Base-by-base conservation (phyloP, 2,113 vertebrate species). In the Rhinichthys klamathensis region DNA sequence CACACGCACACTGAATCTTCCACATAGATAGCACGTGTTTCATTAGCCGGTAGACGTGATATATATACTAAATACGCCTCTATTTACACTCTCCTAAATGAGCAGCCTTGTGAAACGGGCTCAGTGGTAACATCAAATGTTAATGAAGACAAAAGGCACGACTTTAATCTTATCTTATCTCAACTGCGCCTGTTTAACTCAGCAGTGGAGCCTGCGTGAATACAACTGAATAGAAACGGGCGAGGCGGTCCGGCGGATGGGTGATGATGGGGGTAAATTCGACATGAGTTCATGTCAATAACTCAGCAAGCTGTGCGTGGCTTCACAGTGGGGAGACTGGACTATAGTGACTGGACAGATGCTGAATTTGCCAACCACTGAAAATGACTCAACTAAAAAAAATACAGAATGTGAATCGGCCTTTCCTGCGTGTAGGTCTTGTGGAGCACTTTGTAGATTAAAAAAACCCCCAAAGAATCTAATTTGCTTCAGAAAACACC, bases 241-340 rank as follows among this genome's bases (percentile, higher is more conserved):
- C 77, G 46, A 80, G 30, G 30, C 30, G 30, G 30, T n/a, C n/a
- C n/a, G 25, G 75, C 13, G 10, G 70, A 18, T 23, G 63, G 77
- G 23, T 3, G 58, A 5, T 41, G 3, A 3, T 38, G 35, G 32
- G 76, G 84, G 58, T 78, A 67, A 81, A 86, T 70, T 88, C 81
- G 83, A 81, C 46, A 85, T 80, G 83, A 56, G 81, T 85, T 80
- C 58, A 41, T 85, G 79, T 85, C 80, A 85, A 82, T 87, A 87
- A 87, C 82, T 85, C 88, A 85, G 84, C 84, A 84, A 86, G 81
- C 77, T 61, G 81, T 77, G 74, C 56, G 38, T 61, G 84, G 67
- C 73, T 51, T 84, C 77, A 54, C 70, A 85, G 70, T 13, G 51
- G 49, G 82, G 67, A 32, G 67, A 38, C 70, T 56, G 61, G 69